Base-by-base conservation (phyloP, 2,797 vertebrate genomes). In the Chelon auratus region DNA sequence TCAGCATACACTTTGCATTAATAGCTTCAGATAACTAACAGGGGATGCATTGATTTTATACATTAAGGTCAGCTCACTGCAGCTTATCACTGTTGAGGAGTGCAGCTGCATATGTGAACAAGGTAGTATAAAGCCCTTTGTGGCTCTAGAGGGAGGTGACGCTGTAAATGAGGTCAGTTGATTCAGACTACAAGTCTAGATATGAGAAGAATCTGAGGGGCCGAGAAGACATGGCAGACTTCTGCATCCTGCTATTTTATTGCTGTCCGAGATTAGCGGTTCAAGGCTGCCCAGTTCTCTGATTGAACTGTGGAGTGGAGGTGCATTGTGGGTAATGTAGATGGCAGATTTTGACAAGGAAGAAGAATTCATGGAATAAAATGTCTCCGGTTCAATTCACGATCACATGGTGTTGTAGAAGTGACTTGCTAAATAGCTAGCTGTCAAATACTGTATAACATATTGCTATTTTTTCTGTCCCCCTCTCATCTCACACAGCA, bases 401-500 rank as follows among this genome's bases (percentile, higher is more conserved):
- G 30, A 33, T 33, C 30, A 33, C 30, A 7, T 6, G 5, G 30
- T 33, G 30, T 33, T 7, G 30, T 8, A 33, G 30, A 3, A 33
- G 30, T 33, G 30, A 2, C 2, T 33, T 33, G 30, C 30, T 30
- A 30, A 30, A 4, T 30, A 4, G 6, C 30, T 30, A 7, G 42
- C 14, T 73, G 13, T 48, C 26, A 66, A 42, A 56, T 59, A 42
- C 55, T 47, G 7, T 15, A 1, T 63, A 33, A 62, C 10, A 43
- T 36, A n/a, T 53, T 40, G 42, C 37, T 45, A 3, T 9, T 45
- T 47, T 55, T 61, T 14, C 42, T 47, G 62, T 20, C 42, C 61
- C n/a, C 55, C 36, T 40, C 15, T 59, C 52, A 1, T 80, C n/a
- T 71, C 69, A 12, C 33, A 33, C 84, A 98, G 97, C 88, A 95